Conservation (phyloP, 1,140 invertebrate genomes). For the Euglossa dilemma region DNA sequence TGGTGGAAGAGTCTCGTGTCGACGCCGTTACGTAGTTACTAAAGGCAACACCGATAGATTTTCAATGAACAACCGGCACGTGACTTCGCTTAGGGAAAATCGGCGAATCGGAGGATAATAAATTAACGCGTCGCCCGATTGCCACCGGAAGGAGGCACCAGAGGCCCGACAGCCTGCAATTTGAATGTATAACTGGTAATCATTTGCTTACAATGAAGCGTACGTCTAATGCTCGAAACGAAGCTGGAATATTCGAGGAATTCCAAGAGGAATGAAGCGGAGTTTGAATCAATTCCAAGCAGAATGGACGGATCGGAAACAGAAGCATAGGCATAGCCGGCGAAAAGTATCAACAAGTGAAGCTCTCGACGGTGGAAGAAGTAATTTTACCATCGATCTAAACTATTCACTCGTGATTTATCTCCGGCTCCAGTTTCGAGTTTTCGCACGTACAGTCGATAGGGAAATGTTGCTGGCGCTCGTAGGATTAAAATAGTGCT, state of each 20-base stretch:
- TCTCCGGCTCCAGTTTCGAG: conserved; percentile 3
- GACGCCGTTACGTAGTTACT: conserved; percentile 15
- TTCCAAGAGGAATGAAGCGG: neutral
- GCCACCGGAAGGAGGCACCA: neutral
- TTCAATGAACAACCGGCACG: conserved; percentile 44
- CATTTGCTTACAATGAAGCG: neutral
- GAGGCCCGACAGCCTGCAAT: neutral
- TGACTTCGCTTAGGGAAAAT: conserved; percentile 45
- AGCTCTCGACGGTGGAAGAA: neutral
- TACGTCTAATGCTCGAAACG: neutral
- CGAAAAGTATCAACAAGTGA: neutral
- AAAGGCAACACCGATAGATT: conserved; percentile 44
- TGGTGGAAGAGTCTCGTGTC: conserved; percentile 25
- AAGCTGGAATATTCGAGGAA: neutral
- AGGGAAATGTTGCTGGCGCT: neutral
- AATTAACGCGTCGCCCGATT: neutral
- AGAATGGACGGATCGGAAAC: neutral
- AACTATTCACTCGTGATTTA: conserved; percentile 26
- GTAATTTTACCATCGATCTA: neutral
- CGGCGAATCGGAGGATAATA: neutral
- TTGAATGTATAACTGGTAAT: conserved; percentile 7
- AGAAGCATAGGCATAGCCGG: neutral
- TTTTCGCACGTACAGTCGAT: conserved; percentile 19
- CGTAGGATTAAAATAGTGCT: neutral
- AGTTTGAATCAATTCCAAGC: neutral